Base-by-base conservation (phyloP, 2,113 vertebrate species). In the Cercopithecus mona region DNA sequence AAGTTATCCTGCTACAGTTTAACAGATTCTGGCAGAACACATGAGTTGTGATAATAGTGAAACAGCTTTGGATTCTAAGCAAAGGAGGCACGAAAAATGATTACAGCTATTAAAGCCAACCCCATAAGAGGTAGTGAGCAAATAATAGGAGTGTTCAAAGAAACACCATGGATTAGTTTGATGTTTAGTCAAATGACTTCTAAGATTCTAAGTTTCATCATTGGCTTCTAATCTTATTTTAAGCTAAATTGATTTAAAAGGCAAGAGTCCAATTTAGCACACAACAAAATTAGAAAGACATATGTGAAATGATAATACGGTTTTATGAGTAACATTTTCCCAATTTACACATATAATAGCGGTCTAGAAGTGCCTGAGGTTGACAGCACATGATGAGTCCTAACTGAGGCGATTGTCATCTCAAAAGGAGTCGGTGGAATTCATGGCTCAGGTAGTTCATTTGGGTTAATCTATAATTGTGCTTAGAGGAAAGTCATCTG, bases 171-270 rank as follows among this genome's bases (percentile, higher is more conserved):
- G 43, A 32, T 40, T 73, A 30, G 8, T 84, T 70, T 85, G 9
- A 68, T 85, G 35, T 92, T 94, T 73, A 94, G 38, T 20, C 27
- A 94, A 89, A 45, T 48, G 25, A 73, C 59, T 72, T 96, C 38
- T 55, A 40, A 72, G 25, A 88, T 66, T 84, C 25, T 70, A 64
- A 86, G 25, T 57, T 85, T 93, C 11, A 23, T 73, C 72, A 27
- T 83, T 79, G 35, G 72, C 80, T 90, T 90, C n/a, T 45, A 59
- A 92, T 76, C 45, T 94, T 89, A 92, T 38, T 94, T 92, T 93
- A 48, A 92, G 68, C 13, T 94, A 93, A 35, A 61, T 68, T 75
- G 76, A 92, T 45, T 94, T 92, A 68, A 94, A 85, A 92, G 80
- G 40, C 79, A 85, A 90, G 50, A 59, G 27, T 92, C 55, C 57